Conservation (phyloP, 2,888 invertebrate genomes). For the Dorcus parallelipipedus region DNA sequence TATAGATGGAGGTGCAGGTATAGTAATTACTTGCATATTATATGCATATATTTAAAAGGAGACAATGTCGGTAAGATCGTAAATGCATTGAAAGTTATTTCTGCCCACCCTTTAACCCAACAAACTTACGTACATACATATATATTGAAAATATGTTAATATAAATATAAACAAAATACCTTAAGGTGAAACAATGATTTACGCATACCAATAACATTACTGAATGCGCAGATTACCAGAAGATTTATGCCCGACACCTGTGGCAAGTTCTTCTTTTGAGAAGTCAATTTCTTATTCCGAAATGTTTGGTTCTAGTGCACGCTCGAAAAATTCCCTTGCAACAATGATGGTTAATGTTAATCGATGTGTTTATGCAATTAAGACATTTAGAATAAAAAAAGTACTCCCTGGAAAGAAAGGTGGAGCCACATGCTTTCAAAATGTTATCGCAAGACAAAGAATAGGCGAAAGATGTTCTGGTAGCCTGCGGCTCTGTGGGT, state of each 20-base stretch:
- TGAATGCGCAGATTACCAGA: conserved; percentile 16
- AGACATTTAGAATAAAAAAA: conserved; percentile 10
- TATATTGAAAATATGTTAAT: conserved; percentile 20
- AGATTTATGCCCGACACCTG: conserved; percentile 13
- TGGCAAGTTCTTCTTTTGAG: conserved; percentile 12
- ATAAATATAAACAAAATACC: conserved; percentile 21
- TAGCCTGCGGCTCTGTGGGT: conserved; percentile 38
- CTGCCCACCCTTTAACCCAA: too few relatives aligned
- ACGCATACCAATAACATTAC: conserved; percentile 17
- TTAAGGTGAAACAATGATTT: conserved; percentile 18
- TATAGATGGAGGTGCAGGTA: too few relatives aligned
- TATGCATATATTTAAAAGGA: too few relatives aligned
- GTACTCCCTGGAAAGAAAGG: conserved; percentile 7
- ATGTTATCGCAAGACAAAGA: conserved; percentile 21
- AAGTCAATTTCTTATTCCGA: conserved; percentile 17
- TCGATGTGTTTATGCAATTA: conserved; percentile 5
- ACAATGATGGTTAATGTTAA: neutral
- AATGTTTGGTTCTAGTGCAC: neutral
- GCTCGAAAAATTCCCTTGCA: neutral
- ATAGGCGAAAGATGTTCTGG: conserved; percentile 27
- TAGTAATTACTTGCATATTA: too few relatives aligned
- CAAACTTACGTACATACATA: neutral
- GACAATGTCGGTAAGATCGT: too few relatives aligned
- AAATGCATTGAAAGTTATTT: too few relatives aligned
- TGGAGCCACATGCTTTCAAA: conserved; percentile 16